phyloP scores from a whole-genome alignment of 2,113 vertebrate species.

The Lucifuga dentata region DNA sequence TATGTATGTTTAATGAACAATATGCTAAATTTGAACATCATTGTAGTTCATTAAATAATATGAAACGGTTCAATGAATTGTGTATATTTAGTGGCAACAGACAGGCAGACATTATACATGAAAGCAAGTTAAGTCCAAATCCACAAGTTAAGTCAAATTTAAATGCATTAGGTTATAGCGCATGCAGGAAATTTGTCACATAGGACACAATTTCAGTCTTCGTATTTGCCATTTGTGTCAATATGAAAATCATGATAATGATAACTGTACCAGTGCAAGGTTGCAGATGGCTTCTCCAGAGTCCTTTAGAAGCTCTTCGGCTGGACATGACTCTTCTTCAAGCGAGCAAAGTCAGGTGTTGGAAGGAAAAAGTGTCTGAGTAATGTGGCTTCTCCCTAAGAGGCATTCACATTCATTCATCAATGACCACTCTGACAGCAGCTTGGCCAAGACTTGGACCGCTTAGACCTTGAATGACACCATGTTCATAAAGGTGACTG shows the following conservation, averaged over 20 bases:
- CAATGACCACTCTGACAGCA: constrained; percentile 41
- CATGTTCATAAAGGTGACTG: constrained; percentile 36
- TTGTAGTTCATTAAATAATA: no score
- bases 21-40: no score
- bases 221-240: constrained; percentile 10
- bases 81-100: no score
- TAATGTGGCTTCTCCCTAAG: constrained; percentile 25
- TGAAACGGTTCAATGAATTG: no score
- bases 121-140: no score
- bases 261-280: background rate
- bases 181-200: background rate
- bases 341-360: constrained; percentile 45
- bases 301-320: constrained; percentile 36
- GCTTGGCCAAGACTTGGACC: constrained; percentile 37
- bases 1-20: no score
- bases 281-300: constrained; percentile 11
- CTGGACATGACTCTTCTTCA: constrained; percentile 25
- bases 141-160: background rate
- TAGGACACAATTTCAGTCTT: constrained; percentile 8
- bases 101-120: no score
- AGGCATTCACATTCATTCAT: constrained; percentile 26
- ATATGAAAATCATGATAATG: constrained; percentile 22
- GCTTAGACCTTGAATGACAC: constrained; percentile 42
- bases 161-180: background rate
- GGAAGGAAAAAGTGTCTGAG: constrained; percentile 26